phyloP scores from a whole-genome alignment of 2,888 invertebrate genomes.

The Ariolimax columbianus region DNA sequence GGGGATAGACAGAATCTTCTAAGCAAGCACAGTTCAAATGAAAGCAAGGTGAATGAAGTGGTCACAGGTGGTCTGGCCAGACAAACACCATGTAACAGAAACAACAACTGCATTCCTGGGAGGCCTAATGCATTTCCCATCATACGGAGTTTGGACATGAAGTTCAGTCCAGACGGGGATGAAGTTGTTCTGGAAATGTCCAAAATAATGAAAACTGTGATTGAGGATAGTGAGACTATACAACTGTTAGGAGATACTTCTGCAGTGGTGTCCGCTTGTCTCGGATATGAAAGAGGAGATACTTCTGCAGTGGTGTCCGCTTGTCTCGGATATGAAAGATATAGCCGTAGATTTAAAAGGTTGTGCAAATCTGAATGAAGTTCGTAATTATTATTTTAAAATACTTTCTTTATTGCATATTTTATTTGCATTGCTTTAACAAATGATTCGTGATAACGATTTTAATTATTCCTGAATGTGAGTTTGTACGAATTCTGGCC shows the following conservation, averaged over 20 bases:
- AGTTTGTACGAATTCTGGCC: too few species aligned
- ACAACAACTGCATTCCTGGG: not conserved
- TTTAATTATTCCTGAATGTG: too few species aligned
- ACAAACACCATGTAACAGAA: not conserved
- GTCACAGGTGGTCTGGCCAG: too few species aligned
- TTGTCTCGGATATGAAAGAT: not conserved
- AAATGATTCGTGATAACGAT: too few species aligned
- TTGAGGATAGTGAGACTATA: not conserved
- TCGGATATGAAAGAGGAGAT: not conserved
- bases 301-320: not conserved
- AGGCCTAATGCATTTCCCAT: not conserved
- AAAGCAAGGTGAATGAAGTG: not conserved
- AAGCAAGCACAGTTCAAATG: not conserved
- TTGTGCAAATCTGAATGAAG: too few species aligned
- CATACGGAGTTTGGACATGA: slow-evolving; percentile 36
- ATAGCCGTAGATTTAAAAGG: not conserved
- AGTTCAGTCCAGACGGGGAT: slow-evolving; percentile 50
- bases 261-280: not conserved
- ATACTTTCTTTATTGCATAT: too few species aligned
- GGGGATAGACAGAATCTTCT: slow-evolving; percentile 40
- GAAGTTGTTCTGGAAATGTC: slow-evolving; percentile 49
- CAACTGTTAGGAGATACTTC: not conserved
- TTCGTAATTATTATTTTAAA: too few species aligned
- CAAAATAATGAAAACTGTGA: not conserved
- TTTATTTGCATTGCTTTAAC: too few species aligned